Evolutionary conservation across 2,113 vertebrate species (phyloP), one percentile per base, ranked within the genome.

Genomic region (Crotalus helleri): DNA sequence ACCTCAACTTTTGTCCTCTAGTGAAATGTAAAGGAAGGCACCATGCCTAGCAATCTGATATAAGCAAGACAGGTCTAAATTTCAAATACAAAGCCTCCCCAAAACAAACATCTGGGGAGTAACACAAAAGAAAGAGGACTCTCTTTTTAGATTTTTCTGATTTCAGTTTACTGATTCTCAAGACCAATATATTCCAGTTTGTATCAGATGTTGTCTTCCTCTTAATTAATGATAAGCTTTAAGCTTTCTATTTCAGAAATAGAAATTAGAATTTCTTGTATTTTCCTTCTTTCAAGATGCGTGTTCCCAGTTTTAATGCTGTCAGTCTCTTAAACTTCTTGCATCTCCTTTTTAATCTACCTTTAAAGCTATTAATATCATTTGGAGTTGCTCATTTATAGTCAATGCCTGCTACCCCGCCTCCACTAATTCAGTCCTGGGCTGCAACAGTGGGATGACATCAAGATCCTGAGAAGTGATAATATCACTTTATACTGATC

Each of bases 81-180:
- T 90, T 23, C 92, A 93, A 87, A 88, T 44, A 58, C 44, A 55
- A 93, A 94, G 85, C 1, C 0, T 89, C 91, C 93, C 85, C 5
- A 2, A 91, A 95, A 29, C 2, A 94, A 96, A 93, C 11, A 92
- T 12, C 53, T 29, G 13, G 51, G 24, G 29, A 13, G 0, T 7
- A 53, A 86, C 29, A 91, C 17, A 49, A 23, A 19, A 12, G 0
- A 29, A 53, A 87, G 44, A 91, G 91, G 29, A 81, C 54, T 3
- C 3, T 23, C 3, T 0, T 92, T 12, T 54, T 33, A 4, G 85
- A 57, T 44, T 1, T 96, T 59, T 19, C 10, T 49, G 5, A 33
- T 1, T 2, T 0, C 58, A n/a, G 0, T 12, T 92, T 46, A 58
- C 0, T 29, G 33, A 23, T 0, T 0, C 2, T 1, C 0, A 3